Base-by-base conservation (phyloP, 2,888 invertebrate genomes). In the Polylopha cassiicola region DNA sequence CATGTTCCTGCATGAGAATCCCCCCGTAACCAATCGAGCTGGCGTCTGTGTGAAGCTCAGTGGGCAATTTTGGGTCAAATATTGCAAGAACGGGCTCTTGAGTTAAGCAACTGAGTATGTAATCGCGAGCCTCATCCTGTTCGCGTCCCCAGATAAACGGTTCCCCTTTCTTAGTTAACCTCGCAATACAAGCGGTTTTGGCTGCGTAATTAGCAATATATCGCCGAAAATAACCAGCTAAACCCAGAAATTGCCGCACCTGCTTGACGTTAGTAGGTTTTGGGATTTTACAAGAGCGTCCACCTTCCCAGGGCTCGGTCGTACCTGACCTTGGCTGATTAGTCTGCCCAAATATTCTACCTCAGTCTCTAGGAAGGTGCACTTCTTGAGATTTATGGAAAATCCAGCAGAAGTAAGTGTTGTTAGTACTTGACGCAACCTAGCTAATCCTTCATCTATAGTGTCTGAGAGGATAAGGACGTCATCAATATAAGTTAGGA, bases 371-470 rank as follows among this genome's bases (percentile, higher is more conserved):
- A n/a, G n/a, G n/a, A n/a, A n/a, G n/a, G n/a, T n/a, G n/a, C n/a
- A n/a, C n/a, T n/a, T n/a, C n/a, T n/a, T n/a, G n/a, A n/a, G n/a
- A n/a, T n/a, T n/a, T n/a, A n/a, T n/a, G n/a, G n/a, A n/a, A n/a
- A n/a, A n/a, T n/a, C n/a, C n/a, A n/a, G n/a, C n/a, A n/a, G 10
- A 14, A 10, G 20, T 32, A 3, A 32, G 32, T 8, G 32, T 32
- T 3, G n/a, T 4, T 3, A 32, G 8, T 2, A 32, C 22, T 15
- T 32, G 14, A 3, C 20, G 8, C 11, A 22, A 23, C 1, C 14
- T 6, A 1, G 2, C 31, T 3, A 22, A 4, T 1, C 22, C 22
- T 2, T 14, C 22, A 4, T 14, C 14, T 8, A 32, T 6, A 2
- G 20, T 1, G 11, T 10, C 3, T 4, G 11, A 4, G 4, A 20